phyloP scores from a whole-genome alignment of 37 sponge, comb jelly and placozoan genomes.

The Cliona cf. orientalis region DNA sequence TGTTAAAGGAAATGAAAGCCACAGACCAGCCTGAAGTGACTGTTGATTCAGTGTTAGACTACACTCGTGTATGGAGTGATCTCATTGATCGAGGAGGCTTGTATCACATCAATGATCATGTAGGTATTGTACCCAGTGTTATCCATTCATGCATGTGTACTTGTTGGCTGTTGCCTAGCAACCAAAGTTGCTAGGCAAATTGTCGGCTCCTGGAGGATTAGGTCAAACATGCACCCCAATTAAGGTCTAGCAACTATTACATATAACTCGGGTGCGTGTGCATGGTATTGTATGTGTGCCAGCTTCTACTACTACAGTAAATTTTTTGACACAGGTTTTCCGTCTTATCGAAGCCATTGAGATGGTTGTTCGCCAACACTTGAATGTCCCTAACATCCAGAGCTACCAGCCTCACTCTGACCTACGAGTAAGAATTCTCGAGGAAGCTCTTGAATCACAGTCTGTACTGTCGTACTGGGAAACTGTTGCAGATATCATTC shows the following conservation, averaged over 20 bases:
- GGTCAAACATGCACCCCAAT: no score
- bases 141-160: no score
- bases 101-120: constrained; percentile 24
- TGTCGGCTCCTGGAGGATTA: no score
- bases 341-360: constrained; percentile 14
- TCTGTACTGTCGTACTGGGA: constrained; percentile 8
- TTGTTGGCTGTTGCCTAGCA: no score
- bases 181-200: no score
- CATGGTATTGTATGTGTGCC: no score
- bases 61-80: constrained; percentile 17
- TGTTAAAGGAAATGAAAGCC: constrained; percentile 2
- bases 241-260: no score
- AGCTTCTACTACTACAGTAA: no score
- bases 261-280: no score
- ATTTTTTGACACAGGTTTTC: constrained; percentile 11
- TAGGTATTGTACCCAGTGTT: background rate
- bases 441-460: background rate
- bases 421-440: background rate
- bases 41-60: background rate
- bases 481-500: constrained; percentile 9
- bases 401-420: background rate
- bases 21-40: constrained; percentile 5
- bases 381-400: background rate
- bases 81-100: constrained; percentile 30
- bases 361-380: constrained; percentile 5